phyloP scores from a whole-genome alignment of 2,113 vertebrate species.

The Planiliza haematocheilus region DNA sequence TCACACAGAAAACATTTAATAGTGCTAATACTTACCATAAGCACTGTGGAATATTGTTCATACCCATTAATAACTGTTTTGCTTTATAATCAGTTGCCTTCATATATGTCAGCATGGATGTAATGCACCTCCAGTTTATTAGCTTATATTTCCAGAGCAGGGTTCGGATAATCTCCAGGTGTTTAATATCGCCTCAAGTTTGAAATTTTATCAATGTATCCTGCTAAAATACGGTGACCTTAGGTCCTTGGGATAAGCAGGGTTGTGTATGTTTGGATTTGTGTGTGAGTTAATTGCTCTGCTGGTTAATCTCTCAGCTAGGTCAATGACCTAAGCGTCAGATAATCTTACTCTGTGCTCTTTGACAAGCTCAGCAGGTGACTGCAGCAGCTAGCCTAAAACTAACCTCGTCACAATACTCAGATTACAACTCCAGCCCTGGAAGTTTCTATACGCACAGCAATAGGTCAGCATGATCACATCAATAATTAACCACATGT shows the following conservation, averaged over 20 bases:
- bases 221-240: constrained; percentile 5
- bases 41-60: not conserved
- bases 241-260: constrained; percentile 16
- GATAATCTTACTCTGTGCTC: constrained; percentile 59
- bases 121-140: no score
- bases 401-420: not conserved
- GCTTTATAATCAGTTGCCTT: no score
- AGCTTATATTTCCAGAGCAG: not conserved
- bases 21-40: constrained; percentile 12
- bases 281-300: constrained; percentile 63
- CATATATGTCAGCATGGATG: no score
- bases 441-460: no score
- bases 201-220: constrained; percentile 4
- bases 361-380: constrained; percentile 52
- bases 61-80: not conserved
- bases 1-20: not conserved
- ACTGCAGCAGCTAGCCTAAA: constrained; percentile 16
- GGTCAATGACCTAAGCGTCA: constrained; percentile 59
- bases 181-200: not conserved
- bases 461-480: no score
- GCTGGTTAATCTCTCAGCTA: constrained; percentile 47
- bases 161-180: not conserved
- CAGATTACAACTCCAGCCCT: no score
- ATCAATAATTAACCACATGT: no score
- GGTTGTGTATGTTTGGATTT: constrained; percentile 59